These are phyloP conservation scores for Tetragonula clypearis DNA, from an alignment of 1,140 invertebrate species.

Conservation along the genomic window DNA sequence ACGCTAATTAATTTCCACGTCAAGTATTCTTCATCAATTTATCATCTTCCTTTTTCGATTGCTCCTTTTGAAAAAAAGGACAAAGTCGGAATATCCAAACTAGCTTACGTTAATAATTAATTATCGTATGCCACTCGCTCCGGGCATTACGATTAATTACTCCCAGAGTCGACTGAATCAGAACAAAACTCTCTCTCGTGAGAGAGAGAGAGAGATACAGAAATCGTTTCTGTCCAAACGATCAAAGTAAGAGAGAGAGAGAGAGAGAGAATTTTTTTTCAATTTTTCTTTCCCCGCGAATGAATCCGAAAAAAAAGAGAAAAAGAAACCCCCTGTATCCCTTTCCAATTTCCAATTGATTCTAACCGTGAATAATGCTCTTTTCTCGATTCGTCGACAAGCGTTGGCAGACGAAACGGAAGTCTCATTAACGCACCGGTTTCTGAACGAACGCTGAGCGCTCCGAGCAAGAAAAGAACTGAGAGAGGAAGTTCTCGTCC, in stretches of 20 bases:
- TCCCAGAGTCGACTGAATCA: not conserved
- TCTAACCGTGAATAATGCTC: not conserved
- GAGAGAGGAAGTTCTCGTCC: not conserved
- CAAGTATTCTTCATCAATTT: not conserved
- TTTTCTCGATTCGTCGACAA: not conserved
- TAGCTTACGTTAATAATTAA: not conserved
- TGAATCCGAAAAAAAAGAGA: no score
- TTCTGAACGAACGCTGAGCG: no score
- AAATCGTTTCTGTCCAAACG: no score
- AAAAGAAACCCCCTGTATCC: not conserved
- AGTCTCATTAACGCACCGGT: slow-evolving; percentile 1
- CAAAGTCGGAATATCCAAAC: not conserved
- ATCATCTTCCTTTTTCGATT: not conserved
- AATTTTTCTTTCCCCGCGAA: not conserved
- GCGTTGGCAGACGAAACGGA: not conserved
- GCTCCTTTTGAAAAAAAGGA: not conserved
- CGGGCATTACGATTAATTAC: slow-evolving; percentile 1
- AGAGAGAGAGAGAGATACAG: no score
- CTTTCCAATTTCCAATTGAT: not conserved
- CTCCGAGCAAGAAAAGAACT: no score
- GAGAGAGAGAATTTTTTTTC: not conserved
- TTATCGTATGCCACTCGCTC: no score
- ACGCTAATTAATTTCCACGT: not conserved
- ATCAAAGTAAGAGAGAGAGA: not conserved
- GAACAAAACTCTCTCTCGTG: not conserved